Percentiles rank a stretch among this genome's conserved stretches.
Conservation (phyloP, 2,797 vertebrate species). For the Helicolenus hilgendorfi region DNA sequence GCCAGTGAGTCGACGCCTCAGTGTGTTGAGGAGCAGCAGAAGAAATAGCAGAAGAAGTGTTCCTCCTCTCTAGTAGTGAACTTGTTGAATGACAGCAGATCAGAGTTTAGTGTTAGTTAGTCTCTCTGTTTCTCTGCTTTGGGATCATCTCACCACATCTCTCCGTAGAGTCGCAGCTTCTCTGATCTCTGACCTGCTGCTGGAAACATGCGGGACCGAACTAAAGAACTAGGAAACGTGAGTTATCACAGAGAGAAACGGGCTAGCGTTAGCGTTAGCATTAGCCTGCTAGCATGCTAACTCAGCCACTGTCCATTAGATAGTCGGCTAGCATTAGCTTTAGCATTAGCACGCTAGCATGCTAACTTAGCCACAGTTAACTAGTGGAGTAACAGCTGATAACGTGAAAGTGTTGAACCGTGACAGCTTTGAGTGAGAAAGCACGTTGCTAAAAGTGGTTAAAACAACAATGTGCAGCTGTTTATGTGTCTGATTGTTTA, state of each 20-base stretch:
- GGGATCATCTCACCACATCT: neutral
- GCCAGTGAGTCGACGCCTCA: neutral
- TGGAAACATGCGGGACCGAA: conserved; percentile 88
- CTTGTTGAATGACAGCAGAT: conserved; percentile 76
- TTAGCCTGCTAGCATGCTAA: conserved; percentile 53
- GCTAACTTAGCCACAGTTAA: conserved; percentile 38
- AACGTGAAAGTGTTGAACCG: fast-evolving
- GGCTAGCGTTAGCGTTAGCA: conserved; percentile 54
- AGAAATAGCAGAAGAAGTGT: conserved; percentile 20
- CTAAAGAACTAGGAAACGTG: conserved; percentile 90
- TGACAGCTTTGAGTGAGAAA: neutral
- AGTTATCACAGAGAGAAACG: conserved; percentile 66
- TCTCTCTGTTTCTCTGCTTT: neutral
- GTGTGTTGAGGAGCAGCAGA: neutral
- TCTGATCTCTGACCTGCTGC: neutral
- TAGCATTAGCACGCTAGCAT: conserved; percentile 22
- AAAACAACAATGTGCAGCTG: fast-evolving
- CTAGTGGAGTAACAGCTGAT: neutral
- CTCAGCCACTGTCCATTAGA: neutral
- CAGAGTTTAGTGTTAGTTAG: conserved; percentile 3
- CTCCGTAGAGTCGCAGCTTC: neutral
- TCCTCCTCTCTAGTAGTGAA: conserved; percentile 5
- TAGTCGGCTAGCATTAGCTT: conserved; percentile 43
- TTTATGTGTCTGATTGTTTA: neutral
- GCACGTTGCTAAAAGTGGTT: fast-evolving